These are phyloP conservation scores for Hydrotaea diabolus DNA, from an alignment of 2,888 invertebrate species.

Conservation along the genomic window DNA sequence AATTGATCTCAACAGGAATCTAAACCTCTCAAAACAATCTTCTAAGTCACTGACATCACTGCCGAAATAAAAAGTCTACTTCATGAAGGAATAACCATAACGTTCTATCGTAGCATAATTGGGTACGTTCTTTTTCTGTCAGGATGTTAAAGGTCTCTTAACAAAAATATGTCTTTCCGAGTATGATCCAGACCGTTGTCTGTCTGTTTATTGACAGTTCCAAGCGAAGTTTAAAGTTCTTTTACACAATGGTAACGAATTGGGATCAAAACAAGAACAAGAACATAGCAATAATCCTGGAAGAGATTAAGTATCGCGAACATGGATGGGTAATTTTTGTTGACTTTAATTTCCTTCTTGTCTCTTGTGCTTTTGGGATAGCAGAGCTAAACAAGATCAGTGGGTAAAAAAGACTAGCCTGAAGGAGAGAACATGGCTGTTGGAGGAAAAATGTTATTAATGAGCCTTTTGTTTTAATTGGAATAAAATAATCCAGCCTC, in stretches of 20 bases:
- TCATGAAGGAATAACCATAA: not conserved
- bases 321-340: no score
- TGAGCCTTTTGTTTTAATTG: no score
- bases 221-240: not conserved
- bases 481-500: no score
- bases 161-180: not conserved
- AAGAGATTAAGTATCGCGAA: not conserved
- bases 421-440: no score
- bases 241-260: not conserved
- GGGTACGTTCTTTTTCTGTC: not conserved
- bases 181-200: not conserved
- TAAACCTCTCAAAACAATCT: not conserved
- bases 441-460: no score
- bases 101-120: not conserved
- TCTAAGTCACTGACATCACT: not conserved
- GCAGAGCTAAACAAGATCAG: no score
- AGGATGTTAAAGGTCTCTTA: not conserved
- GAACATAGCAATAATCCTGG: not conserved
- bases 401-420: no score
- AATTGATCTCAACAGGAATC: not conserved
- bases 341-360: no score
- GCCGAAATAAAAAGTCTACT: not conserved
- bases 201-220: not conserved
- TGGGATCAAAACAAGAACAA: not conserved
- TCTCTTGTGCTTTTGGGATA: no score